These are phyloP conservation scores for Harpagifer antarcticus DNA, from an alignment of 2,797 vertebrate genomes.

Conservation along the genomic window DNA sequence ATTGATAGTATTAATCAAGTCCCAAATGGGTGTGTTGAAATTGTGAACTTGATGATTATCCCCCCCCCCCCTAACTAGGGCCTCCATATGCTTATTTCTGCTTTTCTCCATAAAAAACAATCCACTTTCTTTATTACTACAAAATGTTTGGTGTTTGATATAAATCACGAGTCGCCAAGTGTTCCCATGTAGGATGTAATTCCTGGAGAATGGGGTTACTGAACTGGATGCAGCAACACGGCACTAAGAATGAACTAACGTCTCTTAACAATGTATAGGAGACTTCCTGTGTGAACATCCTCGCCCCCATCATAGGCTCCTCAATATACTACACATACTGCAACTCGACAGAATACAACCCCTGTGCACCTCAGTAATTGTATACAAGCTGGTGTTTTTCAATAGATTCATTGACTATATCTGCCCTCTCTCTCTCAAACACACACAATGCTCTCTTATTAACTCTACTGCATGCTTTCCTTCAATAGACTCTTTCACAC, in stretches of 20 bases:
- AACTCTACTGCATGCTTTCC: conserved; percentile 31
- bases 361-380: neutral
- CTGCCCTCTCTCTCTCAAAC: neutral
- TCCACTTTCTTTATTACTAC: neutral
- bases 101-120: neutral
- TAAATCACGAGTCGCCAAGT: neutral
- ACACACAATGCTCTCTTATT: conserved; percentile 58
- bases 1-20: no score
- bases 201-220: neutral
- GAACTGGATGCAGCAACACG: neutral
- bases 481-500: conserved; percentile 67
- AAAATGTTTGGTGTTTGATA: neutral
- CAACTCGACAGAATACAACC: conserved; percentile 3
- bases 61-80: no score
- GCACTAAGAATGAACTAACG: neutral
- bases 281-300: conserved; percentile 42
- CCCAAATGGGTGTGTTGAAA: no score
- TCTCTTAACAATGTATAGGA: conserved; percentile 20
- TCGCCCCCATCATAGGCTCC: neutral
- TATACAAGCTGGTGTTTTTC: conserved; percentile 23
- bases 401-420: conserved; percentile 41
- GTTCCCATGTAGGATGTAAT: neutral
- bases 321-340: conserved; percentile 1
- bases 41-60: no score
- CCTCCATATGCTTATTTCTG: no score